Percentiles rank a stretch among this genome's conserved stretches.
phyloP scores from a whole-genome alignment of 1,140 invertebrate genomes.

The Drosophila gunungcola region DNA sequence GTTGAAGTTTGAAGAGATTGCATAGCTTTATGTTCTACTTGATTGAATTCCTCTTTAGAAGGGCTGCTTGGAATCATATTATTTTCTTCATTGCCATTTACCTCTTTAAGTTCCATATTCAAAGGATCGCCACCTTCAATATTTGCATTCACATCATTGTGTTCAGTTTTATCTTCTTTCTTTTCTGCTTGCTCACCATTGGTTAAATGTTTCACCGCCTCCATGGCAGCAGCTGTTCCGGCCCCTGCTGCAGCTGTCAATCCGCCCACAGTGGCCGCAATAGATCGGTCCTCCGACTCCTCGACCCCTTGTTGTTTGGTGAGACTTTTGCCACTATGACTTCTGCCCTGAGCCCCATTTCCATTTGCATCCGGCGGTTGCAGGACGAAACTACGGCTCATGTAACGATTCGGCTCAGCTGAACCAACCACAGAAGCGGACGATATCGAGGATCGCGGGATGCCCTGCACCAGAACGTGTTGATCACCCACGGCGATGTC shows the following conservation, averaged over 20 bases:
- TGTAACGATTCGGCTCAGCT: conserved; percentile 51
- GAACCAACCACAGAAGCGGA: conserved; percentile 55
- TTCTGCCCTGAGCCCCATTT: conserved; percentile 36
- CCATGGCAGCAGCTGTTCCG: conserved; percentile 53
- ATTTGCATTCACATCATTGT: conserved; percentile 29
- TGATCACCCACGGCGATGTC: conserved; percentile 82
- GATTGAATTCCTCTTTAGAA: not conserved
- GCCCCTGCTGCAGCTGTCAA: conserved; percentile 29
- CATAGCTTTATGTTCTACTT: not conserved
- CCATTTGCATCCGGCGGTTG: conserved; percentile 55
- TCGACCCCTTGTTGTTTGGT: conserved; percentile 52
- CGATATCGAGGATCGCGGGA: conserved; percentile 65
- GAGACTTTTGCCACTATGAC: conserved; percentile 54
- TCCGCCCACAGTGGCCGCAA: conserved; percentile 26
- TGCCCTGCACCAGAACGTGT: conserved; percentile 80
- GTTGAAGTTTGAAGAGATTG: no score
- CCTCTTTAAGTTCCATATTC: not conserved
- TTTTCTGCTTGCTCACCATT: conserved; percentile 7
- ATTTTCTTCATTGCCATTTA: conserved; percentile 26
- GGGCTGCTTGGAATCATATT: not conserved
- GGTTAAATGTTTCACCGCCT: conserved; percentile 61
- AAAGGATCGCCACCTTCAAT: not conserved
- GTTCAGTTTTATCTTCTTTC: not conserved
- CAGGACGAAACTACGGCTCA: conserved; percentile 64
- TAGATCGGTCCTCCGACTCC: conserved; percentile 28